These are phyloP conservation scores for Speoplatyrhinus poulsoni DNA, from an alignment of 2,113 vertebrate species.

Conservation along the genomic window DNA sequence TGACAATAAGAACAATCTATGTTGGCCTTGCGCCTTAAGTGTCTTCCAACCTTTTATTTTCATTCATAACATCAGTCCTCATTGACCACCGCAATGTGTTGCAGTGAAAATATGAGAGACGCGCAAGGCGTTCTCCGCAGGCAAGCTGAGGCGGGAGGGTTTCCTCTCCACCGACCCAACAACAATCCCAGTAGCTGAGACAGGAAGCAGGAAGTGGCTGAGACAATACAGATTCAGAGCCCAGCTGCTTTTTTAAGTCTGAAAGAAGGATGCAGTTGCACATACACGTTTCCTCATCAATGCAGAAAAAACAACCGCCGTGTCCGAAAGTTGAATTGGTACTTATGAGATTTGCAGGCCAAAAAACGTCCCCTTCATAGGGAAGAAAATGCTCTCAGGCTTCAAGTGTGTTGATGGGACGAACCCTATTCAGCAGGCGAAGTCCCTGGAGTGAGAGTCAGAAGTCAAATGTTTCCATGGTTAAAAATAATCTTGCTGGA, in stretches of 20 bases:
- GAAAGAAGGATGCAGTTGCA: slow-evolving; percentile 41
- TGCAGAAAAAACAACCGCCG: slow-evolving; percentile 16
- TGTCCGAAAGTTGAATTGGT: not conserved
- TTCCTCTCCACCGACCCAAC: slow-evolving; percentile 62
- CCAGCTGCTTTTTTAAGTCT: slow-evolving; percentile 46
- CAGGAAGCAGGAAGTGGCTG: slow-evolving; percentile 77
- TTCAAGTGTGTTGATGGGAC: too few relatives aligned
- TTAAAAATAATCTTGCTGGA: too few relatives aligned
- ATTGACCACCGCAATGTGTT: too few relatives aligned
- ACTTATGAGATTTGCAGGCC: not conserved
- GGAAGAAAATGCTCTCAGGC: not conserved
- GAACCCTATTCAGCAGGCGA: too few relatives aligned
- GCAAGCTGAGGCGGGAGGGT: slow-evolving; percentile 47
- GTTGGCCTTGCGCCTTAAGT: too few relatives aligned
- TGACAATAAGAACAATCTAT: too few relatives aligned
- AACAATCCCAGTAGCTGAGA: slow-evolving; percentile 63
- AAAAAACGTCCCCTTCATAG: not conserved
- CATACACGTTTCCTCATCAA: slow-evolving; percentile 32
- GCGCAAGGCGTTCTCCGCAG: slow-evolving; percentile 32
- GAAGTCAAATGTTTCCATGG: too few relatives aligned
- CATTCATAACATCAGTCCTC: too few relatives aligned
- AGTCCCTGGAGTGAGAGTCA: too few relatives aligned
- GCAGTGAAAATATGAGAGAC: too few relatives aligned
- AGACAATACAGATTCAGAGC: slow-evolving; percentile 70
- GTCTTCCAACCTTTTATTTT: too few relatives aligned